A percentile compares a stretch with the other conserved stretches of the same genome.
phyloP scores from a whole-genome alignment of 92 coral and sea anemone species.

The Meandrina meandrites region DNA sequence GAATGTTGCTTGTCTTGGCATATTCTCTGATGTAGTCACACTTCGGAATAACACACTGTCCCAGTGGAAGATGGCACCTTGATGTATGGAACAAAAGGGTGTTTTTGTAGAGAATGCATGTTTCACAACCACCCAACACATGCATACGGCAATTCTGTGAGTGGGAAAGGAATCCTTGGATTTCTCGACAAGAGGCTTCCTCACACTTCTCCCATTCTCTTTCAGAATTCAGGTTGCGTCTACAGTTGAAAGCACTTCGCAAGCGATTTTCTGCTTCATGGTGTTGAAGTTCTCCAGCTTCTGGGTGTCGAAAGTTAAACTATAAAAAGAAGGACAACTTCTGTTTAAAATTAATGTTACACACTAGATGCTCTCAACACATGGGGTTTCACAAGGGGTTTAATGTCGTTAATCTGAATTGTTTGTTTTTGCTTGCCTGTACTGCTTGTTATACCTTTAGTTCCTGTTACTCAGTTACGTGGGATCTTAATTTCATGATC shows the following conservation, averaged over 20 bases:
- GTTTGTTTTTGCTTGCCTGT: too few relatives aligned
- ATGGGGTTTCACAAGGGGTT: too few relatives aligned
- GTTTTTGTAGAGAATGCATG: conserved; percentile 25
- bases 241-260: conserved; percentile 14
- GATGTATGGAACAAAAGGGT: conserved; percentile 39
- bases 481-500: too few relatives aligned
- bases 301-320: background rate
- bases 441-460: too few relatives aligned
- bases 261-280: background rate
- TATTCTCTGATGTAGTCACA: conserved; percentile 55
- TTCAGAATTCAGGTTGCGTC: background rate
- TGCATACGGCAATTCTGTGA: conserved; percentile 42
- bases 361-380: too few relatives aligned
- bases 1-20: background rate
- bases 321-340: background rate
- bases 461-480: too few relatives aligned
- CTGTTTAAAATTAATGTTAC: too few relatives aligned
- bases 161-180: conserved; percentile 34
- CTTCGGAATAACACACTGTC: conserved; percentile 31
- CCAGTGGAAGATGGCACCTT: conserved; percentile 18
- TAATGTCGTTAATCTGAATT: too few relatives aligned
- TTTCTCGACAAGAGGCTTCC: conserved; percentile 32
- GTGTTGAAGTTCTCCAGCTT: background rate
- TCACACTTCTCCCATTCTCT: conserved; percentile 26
- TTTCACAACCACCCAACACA: conserved; percentile 55